Evolutionary conservation across 2,888 invertebrate species (phyloP).

Genomic region (Andrena trimmerana): DNA sequence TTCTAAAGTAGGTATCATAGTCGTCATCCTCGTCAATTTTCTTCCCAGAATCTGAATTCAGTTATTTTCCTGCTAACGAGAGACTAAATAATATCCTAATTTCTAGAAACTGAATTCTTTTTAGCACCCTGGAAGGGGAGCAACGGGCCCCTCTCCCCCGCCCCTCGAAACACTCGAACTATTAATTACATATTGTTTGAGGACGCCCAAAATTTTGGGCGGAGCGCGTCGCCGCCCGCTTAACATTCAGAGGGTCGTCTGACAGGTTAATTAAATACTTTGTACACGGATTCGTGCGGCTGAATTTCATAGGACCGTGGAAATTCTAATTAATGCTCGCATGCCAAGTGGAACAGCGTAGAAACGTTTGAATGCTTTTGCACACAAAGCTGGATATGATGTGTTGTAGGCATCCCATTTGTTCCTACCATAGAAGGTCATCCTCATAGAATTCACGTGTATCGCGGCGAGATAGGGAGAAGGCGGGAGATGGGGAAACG

Average conservation of each 20-base stretch:
- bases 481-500: constrained; percentile 15
- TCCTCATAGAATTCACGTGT: constrained; percentile 47
- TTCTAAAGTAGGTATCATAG: too few relatives aligned
- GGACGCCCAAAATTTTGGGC: constrained; percentile 38
- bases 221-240: not conserved
- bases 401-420: constrained; percentile 57
- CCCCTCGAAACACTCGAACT: not conserved
- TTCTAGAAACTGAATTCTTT: not conserved
- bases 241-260: constrained; percentile 43
- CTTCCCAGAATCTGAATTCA: too few relatives aligned
- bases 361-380: constrained; percentile 55
- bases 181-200: constrained; percentile 39
- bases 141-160: not conserved
- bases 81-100: too few relatives aligned
- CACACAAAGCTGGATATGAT: constrained; percentile 39
- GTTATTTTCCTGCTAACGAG: too few relatives aligned
- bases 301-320: constrained; percentile 55
- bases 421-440: constrained; percentile 60
- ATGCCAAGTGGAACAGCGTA: constrained; percentile 35
- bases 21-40: too few relatives aligned
- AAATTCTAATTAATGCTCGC: constrained; percentile 69
- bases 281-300: constrained; percentile 55
- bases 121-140: not conserved
- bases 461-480: constrained; percentile 27
- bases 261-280: constrained; percentile 74